Evolutionary conservation across 2,797 vertebrate species (phyloP).

Genomic region (Cryptoprocta ferox): DNA sequence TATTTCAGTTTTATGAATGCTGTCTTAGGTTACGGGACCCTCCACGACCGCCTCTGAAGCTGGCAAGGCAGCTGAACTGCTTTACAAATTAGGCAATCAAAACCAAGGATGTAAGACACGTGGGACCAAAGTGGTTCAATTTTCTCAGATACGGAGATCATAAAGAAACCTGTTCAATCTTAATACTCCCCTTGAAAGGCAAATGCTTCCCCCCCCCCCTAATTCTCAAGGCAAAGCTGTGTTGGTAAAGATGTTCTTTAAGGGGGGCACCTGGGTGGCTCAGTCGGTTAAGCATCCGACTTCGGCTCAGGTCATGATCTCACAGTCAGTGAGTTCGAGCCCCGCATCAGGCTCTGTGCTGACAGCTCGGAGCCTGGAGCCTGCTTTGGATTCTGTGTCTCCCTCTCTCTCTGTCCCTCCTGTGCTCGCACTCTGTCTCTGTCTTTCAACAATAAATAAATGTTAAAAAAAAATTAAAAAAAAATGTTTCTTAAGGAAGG

Average conservation of each 20-base stretch:
- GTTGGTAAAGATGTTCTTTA: neutral
- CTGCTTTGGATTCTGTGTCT: too few relatives aligned
- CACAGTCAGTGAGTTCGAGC: too few relatives aligned
- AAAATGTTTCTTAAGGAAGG: neutral
- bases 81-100: neutral
- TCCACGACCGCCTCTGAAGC: neutral
- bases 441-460: too few relatives aligned
- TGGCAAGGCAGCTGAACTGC: neutral
- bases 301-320: too few relatives aligned
- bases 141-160: neutral
- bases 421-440: too few relatives aligned
- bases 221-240: neutral
- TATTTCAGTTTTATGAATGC: neutral
- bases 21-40: neutral
- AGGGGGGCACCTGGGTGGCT: too few relatives aligned
- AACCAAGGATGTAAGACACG: neutral
- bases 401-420: too few relatives aligned
- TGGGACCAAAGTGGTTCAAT: neutral
- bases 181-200: neutral
- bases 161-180: conserved; percentile 19
- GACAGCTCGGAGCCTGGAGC: too few relatives aligned
- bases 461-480: too few relatives aligned
- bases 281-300: too few relatives aligned
- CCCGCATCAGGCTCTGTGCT: too few relatives aligned
- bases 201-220: neutral